These are phyloP conservation scores for Drosophila percnosoma DNA, from an alignment of 2,888 invertebrate genomes.

Conservation along the genomic window DNA sequence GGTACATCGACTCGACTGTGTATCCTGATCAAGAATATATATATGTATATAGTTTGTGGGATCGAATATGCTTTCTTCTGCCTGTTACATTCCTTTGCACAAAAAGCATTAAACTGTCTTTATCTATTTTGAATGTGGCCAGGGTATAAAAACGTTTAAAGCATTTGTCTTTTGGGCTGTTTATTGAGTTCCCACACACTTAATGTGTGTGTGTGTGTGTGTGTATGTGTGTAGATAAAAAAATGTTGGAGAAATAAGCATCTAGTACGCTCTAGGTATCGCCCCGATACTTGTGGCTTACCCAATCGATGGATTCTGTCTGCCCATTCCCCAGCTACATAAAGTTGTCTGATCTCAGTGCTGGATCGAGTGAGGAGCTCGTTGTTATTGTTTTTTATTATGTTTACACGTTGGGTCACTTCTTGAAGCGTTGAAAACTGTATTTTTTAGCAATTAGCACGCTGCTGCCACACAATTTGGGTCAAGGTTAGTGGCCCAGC, in stretches of 20 bases:
- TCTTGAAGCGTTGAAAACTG: conserved; percentile 53
- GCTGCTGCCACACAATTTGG: conserved; percentile 57
- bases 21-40: background rate
- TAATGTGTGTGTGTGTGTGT: background rate
- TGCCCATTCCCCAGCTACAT: conserved; percentile 20
- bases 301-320: conserved; percentile 36
- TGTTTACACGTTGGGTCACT: conserved; percentile 62
- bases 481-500: conserved; percentile 68
- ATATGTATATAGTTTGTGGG: background rate
- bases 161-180: conserved; percentile 42
- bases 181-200: conserved; percentile 41
- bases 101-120: background rate
- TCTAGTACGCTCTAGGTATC: conserved; percentile 10
- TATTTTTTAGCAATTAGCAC: conserved; percentile 69
- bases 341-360: conserved; percentile 38
- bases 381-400: conserved; percentile 48
- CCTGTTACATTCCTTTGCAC: background rate
- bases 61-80: background rate
- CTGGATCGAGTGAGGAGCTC: background rate
- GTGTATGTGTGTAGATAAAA: conserved; percentile 8
- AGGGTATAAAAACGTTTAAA: conserved; percentile 9
- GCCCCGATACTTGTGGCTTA: conserved; percentile 22
- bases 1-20: no score
- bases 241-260: conserved; percentile 24
- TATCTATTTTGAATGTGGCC: background rate